Evolutionary conservation across 2,888 invertebrate genomes (phyloP).

Genomic region (Sacculina carcini): DNA sequence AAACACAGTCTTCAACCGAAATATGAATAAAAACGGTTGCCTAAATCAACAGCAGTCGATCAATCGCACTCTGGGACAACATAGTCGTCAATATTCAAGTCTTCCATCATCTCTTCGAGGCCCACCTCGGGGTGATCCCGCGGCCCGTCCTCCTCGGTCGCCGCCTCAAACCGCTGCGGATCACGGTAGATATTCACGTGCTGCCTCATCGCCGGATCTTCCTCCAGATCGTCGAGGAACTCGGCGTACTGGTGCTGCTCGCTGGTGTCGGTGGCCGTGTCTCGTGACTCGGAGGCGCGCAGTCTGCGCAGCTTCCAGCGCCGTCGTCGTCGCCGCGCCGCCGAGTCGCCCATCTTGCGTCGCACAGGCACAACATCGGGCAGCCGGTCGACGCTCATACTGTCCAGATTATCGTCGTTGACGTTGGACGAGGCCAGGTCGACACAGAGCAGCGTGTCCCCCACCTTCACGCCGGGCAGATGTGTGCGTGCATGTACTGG

Average conservation of each 20-base stretch:
- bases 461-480: constrained; percentile 65
- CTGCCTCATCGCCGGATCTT: constrained; percentile 64
- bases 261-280: constrained; percentile 17
- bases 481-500: constrained; percentile 76
- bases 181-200: constrained; percentile 67
- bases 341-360: constrained; percentile 50
- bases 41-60: too few relatives aligned
- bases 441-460: constrained; percentile 76
- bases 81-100: constrained; percentile 51
- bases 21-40: too few relatives aligned
- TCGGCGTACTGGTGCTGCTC: constrained; percentile 52
- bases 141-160: constrained; percentile 29
- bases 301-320: constrained; percentile 81
- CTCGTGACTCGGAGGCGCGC: too few relatives aligned
- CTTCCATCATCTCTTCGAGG: constrained; percentile 78
- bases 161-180: constrained; percentile 11
- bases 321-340: constrained; percentile 38
- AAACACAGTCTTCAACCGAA: too few relatives aligned
- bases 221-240: constrained; percentile 89
- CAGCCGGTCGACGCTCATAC: constrained; percentile 32
- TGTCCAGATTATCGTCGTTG: constrained; percentile 68
- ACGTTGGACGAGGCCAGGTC: constrained; percentile 71
- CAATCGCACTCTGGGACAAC: constrained; percentile 14
- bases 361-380: constrained; percentile 88
- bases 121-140: constrained; percentile 40